These are phyloP conservation scores for Panopea generosa DNA, from an alignment of 2,888 invertebrate genomes.

Conservation along the genomic window DNA sequence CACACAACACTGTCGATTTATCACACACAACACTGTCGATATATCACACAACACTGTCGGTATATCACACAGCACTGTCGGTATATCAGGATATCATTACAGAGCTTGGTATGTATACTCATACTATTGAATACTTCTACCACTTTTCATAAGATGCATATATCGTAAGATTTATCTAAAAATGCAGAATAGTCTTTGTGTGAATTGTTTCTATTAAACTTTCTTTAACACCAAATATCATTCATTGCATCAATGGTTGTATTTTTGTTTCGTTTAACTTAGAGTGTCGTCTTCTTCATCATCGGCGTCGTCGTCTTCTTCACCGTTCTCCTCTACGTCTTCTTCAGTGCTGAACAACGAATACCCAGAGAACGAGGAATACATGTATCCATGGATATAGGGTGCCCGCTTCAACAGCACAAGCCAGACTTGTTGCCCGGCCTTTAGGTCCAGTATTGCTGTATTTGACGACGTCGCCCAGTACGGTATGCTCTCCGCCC, in stretches of 20 bases:
- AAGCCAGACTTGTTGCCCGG: constrained; percentile 81
- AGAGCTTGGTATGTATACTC: no score
- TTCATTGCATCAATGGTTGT: background rate
- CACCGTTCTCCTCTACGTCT: background rate
- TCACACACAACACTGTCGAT: no score
- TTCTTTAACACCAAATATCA: background rate
- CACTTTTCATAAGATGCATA: no score
- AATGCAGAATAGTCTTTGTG: no score
- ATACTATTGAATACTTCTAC: no score
- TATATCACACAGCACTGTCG: no score
- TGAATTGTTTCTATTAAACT: no score
- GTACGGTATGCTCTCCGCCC: constrained; percentile 84
- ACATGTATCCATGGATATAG: constrained; percentile 84
- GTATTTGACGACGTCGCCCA: constrained; percentile 83
- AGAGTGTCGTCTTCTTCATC: background rate
- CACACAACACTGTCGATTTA: no score
- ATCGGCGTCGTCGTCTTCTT: background rate
- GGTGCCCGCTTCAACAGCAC: constrained; percentile 79
- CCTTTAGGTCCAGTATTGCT: constrained; percentile 77
- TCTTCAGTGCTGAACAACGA: constrained; percentile 71
- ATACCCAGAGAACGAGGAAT: constrained; percentile 83
- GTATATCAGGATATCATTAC: no score
- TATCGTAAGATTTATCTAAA: no score
- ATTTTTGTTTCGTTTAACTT: background rate
- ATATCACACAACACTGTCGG: no score